Conservation (phyloP, 2,888 invertebrate species). For the Terebella lapidaria region DNA sequence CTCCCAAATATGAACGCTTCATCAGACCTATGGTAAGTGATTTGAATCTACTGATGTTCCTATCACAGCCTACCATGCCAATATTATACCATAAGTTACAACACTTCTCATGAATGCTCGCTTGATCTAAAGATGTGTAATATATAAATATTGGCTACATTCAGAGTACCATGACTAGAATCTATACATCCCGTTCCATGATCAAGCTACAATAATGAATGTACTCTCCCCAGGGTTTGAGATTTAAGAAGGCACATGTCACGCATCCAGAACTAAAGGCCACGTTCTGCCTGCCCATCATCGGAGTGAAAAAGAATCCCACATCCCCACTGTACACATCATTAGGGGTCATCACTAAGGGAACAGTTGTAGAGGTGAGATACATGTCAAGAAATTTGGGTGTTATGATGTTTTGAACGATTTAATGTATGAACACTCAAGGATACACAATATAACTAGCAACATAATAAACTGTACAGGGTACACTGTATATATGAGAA, state of each 20-base stretch:
- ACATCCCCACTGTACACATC: conserved; percentile 95
- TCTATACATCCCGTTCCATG: too few relatives aligned
- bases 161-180: too few relatives aligned
- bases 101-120: too few relatives aligned
- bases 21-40: conserved; percentile 83
- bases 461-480: too few relatives aligned
- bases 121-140: too few relatives aligned
- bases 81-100: not conserved
- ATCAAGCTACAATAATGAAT: too few relatives aligned
- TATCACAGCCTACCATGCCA: not conserved
- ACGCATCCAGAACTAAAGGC: conserved; percentile 99
- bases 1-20: conserved; percentile 97
- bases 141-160: too few relatives aligned
- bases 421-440: too few relatives aligned
- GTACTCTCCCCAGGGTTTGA: conserved; percentile 70
- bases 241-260: conserved; percentile 96
- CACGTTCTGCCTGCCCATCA: conserved; percentile 93
- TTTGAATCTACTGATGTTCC: too few relatives aligned
- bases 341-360: conserved; percentile 96
- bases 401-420: not conserved
- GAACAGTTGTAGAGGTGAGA: conserved; percentile 82
- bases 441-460: too few relatives aligned
- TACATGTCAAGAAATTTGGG: too few relatives aligned
- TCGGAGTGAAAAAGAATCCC: conserved; percentile 98
- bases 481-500: too few relatives aligned